Base-by-base conservation (phyloP, 1,140 invertebrate species). In the Zophobas atratus region DNA sequence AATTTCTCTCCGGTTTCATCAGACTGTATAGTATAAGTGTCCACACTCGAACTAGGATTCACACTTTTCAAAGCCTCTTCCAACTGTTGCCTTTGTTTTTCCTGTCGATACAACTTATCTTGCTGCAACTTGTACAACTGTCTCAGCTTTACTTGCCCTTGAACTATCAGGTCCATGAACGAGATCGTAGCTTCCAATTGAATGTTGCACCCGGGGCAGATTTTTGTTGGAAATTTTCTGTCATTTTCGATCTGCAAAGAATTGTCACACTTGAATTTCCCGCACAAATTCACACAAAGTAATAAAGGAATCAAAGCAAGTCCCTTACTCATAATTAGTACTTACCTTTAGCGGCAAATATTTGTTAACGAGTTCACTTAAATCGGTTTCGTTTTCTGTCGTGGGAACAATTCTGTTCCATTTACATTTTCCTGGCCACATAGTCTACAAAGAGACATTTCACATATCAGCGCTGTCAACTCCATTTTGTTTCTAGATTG, bases 141-240 rank as follows among this genome's bases (percentile, higher is more conserved):
- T 60, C 90, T 85, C 74, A 92, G 87, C 81, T 89, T 90, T 8
- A 79, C 88, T 83, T 94, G 93, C 3, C 93, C 93, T 81, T 90
- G 89, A 46, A 93, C 89, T 78, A 94, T 88, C 4, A 93, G 84
- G 71, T 93, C 91, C 81, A 94, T 89, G 87, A 94, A 94, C 82
- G 92, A 90, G 56, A 91, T 90, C 36, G 92, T 93, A 6, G 92
- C 89, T 82, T 93, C 92, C 78, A 94, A 80, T 83, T 93, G 92
- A 75, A 93, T 93, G 78, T 92, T 92, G 83, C 93, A 94, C 32
- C 92, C 92, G 1, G 92, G 92, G 84, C 93, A 94, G 81, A 94
- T 93, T 8, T 91, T 92, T 49, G 90, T 87, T 6, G 92, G 92
- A 79, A 92, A 86, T 82, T 91, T 90, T 8, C 91, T 91, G 89